Conservation (phyloP, 2,113 vertebrate species). For the Channa maculata region DNA sequence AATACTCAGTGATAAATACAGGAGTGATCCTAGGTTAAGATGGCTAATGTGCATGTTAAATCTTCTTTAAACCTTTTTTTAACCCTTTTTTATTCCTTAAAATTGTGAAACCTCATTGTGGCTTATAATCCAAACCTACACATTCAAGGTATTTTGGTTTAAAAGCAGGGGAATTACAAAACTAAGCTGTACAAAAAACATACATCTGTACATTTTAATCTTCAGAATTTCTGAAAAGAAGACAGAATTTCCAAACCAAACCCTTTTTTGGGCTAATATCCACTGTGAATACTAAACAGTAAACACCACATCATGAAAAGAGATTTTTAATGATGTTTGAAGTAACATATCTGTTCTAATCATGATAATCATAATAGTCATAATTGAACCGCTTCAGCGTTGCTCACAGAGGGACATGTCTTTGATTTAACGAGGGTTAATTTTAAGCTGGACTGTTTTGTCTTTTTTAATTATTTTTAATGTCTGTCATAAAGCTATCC, state of each 20-base stretch:
- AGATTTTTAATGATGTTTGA: constrained; percentile 23
- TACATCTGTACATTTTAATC: not conserved
- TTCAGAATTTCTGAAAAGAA: constrained; percentile 3
- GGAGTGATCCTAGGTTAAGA: not conserved
- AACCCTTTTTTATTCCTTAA: constrained; percentile 6
- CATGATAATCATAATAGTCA: constrained; percentile 42
- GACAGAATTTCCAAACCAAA: constrained; percentile 7
- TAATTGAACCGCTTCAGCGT: constrained; percentile 30
- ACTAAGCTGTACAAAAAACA: not conserved
- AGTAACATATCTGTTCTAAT: constrained; percentile 4
- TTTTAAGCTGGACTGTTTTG: constrained; percentile 71
- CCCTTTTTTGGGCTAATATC: not conserved
- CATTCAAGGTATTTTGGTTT: not conserved
- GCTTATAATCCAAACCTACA: not conserved
- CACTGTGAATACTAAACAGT: not conserved
- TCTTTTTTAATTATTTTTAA: constrained; percentile 81
- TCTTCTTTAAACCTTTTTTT: no score
- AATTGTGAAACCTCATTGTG: not conserved
- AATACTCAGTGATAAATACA: constrained; percentile 57
- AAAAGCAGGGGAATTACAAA: not conserved
- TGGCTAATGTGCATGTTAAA: no score
- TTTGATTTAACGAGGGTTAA: constrained; percentile 52
- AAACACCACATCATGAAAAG: constrained; percentile 8
- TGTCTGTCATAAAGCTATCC: constrained; percentile 75
- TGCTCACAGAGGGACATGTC: constrained; percentile 34